Conservation (phyloP, 2,888 invertebrate species). For the Hemicrepidius hirtus region DNA sequence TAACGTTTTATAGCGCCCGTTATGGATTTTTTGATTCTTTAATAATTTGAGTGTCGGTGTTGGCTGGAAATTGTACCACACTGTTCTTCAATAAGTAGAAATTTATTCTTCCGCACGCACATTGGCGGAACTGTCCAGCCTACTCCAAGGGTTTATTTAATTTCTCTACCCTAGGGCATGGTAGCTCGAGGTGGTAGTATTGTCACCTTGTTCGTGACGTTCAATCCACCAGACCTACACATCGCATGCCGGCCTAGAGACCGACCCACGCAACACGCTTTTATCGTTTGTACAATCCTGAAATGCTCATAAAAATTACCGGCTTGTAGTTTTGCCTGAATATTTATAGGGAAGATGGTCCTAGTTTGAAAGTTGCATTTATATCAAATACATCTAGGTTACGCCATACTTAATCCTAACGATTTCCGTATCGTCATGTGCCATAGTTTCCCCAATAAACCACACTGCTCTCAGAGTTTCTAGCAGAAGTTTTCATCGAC, state of each 20-base stretch:
- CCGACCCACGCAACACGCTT: slow-evolving; percentile 54
- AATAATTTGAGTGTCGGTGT: slow-evolving; percentile 17
- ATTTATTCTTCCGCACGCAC: slow-evolving; percentile 14
- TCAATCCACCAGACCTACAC: slow-evolving; percentile 54
- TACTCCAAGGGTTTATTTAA: slow-evolving; percentile 10
- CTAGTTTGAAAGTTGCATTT: slow-evolving; percentile 18
- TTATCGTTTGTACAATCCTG: slow-evolving; percentile 50
- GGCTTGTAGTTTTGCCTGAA: slow-evolving; percentile 28
- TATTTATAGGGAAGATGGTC: slow-evolving; percentile 39
- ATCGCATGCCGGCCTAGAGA: slow-evolving; percentile 56
- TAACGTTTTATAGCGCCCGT: slow-evolving; percentile 17
- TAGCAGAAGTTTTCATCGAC: too few relatives aligned
- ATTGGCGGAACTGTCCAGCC: not conserved
- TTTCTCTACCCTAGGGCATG: slow-evolving; percentile 20
- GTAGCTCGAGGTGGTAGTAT: slow-evolving; percentile 22
- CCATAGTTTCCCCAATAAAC: not conserved
- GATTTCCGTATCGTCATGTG: not conserved
- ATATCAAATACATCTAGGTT: not conserved
- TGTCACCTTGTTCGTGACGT: slow-evolving; percentile 48
- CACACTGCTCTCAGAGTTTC: too few relatives aligned
- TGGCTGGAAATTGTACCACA: not conserved
- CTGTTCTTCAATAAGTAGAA: not conserved
- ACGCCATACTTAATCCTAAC: not conserved
- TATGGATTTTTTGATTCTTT: slow-evolving; percentile 22
- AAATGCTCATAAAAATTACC: slow-evolving; percentile 32